Evolutionary conservation across 1,140 invertebrate genomes (phyloP).

Genomic region (Lordiphosa mommai): DNA sequence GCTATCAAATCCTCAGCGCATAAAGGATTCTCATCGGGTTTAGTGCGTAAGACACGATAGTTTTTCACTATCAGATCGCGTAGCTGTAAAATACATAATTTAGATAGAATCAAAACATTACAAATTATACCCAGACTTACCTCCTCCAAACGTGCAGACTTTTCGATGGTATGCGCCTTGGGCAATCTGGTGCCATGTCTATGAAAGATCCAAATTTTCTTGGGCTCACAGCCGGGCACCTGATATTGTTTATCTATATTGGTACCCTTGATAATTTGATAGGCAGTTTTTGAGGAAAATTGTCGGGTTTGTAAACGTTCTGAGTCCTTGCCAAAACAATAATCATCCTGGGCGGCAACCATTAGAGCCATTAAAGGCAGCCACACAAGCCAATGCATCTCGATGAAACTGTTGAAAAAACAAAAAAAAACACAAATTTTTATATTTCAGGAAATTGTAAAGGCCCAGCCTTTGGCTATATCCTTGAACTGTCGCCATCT

Average conservation of each 20-base stretch:
- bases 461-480: slow-evolving; percentile 57
- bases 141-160: slow-evolving; percentile 80
- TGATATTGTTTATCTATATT: slow-evolving; percentile 80
- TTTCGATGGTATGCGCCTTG: slow-evolving; percentile 80
- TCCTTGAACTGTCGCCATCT: slow-evolving; percentile 62
- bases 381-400: slow-evolving; percentile 48
- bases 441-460: slow-evolving; percentile 34
- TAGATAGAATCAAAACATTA: not conserved
- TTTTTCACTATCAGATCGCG: slow-evolving; percentile 82
- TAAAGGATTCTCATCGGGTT: slow-evolving; percentile 79
- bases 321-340: slow-evolving; percentile 82
- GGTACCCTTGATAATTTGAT: slow-evolving; percentile 82
- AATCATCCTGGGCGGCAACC: slow-evolving; percentile 78
- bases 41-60: slow-evolving; percentile 79
- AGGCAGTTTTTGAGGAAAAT: slow-evolving; percentile 85
- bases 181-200: slow-evolving; percentile 85
- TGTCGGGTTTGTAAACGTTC: slow-evolving; percentile 81
- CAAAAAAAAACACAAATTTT: not conserved
- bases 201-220: slow-evolving; percentile 84
- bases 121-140: slow-evolving; percentile 45
- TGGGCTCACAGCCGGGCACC: slow-evolving; percentile 83
- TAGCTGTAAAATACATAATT: slow-evolving; percentile 26
- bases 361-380: slow-evolving; percentile 33
- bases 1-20: slow-evolving; percentile 82
- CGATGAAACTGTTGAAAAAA: slow-evolving; percentile 15